Conservation (phyloP, 2,888 invertebrate species). For the Mamestra brassicae region DNA sequence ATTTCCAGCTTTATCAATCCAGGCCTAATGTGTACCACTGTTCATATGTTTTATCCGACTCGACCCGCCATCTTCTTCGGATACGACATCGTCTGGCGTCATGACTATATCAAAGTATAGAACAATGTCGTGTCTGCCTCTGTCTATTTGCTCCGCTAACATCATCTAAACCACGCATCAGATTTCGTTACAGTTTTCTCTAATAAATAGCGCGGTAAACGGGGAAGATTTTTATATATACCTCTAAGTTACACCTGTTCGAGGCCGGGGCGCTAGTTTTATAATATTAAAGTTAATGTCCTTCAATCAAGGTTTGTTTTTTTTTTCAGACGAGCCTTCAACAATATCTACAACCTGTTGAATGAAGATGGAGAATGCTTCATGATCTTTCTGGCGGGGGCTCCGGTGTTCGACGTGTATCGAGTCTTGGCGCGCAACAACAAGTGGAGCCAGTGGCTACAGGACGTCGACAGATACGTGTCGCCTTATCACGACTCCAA, state of each 20-base stretch:
- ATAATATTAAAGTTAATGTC: not conserved
- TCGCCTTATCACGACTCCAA: constrained; percentile 92
- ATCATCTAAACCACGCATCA: not conserved
- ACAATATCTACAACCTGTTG: constrained; percentile 91
- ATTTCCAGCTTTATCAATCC: not conserved
- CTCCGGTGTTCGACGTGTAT: constrained; percentile 93
- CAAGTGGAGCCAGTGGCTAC: constrained; percentile 92
- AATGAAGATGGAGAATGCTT: constrained; percentile 93
- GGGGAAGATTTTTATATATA: no score
- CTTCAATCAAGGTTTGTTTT: no score
- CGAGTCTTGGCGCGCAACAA: constrained; percentile 86
- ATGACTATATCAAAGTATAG: no score
- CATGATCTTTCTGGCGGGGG: constrained; percentile 92
- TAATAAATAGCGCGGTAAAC: no score
- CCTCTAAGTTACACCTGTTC: no score
- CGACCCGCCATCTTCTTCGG: not conserved
- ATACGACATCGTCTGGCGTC: not conserved
- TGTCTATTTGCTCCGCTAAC: not conserved
- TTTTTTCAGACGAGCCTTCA: constrained; percentile 90
- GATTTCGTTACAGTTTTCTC: not conserved
- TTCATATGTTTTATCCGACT: not conserved
- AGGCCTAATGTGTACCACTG: not conserved
- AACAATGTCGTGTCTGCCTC: no score
- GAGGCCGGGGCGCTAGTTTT: not conserved
- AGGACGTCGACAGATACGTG: constrained; percentile 92